phyloP scores from a whole-genome alignment of 2,888 invertebrate species.

The Agriopis leucophaearia region DNA sequence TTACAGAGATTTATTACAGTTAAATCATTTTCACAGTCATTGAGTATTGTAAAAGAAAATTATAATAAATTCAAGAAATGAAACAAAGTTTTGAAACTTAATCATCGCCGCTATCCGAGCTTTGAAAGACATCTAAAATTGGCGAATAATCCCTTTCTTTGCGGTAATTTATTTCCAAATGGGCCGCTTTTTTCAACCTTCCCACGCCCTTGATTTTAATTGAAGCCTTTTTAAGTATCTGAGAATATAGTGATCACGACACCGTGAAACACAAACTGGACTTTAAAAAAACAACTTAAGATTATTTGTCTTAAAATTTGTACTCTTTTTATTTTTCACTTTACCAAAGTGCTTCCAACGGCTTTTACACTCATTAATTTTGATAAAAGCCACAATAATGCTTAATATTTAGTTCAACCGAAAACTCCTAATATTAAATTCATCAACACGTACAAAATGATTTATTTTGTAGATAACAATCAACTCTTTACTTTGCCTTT shows the following conservation, averaged over 20 bases:
- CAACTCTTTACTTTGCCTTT: neutral
- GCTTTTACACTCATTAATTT: constrained; percentile 23
- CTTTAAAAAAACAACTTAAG: constrained; percentile 24
- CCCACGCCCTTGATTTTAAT: constrained; percentile 54
- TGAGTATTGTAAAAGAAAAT: constrained; percentile 53
- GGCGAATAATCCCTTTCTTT: constrained; percentile 63
- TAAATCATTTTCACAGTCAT: constrained; percentile 50
- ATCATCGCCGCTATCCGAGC: constrained; percentile 58
- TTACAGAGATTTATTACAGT: constrained; percentile 41
- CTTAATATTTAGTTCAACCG: neutral
- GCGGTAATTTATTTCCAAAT: constrained; percentile 61
- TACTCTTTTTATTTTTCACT: constrained; percentile 11
- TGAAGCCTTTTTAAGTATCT: constrained; percentile 46
- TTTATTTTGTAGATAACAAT: neutral
- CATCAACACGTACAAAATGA: neutral
- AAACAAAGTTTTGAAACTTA: constrained; percentile 60
- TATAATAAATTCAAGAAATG: constrained; percentile 60
- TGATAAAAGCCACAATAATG: constrained; percentile 13
- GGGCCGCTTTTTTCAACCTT: constrained; percentile 54
- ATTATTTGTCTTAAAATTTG: constrained; percentile 25
- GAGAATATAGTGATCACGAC: constrained; percentile 34
- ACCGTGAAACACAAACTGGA: constrained; percentile 35
- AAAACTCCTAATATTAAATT: neutral
- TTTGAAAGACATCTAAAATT: constrained; percentile 63
- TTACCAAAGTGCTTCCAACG: constrained; percentile 38